Base-by-base conservation (phyloP, 2,888 invertebrate species). In the Polia nebulosa region DNA sequence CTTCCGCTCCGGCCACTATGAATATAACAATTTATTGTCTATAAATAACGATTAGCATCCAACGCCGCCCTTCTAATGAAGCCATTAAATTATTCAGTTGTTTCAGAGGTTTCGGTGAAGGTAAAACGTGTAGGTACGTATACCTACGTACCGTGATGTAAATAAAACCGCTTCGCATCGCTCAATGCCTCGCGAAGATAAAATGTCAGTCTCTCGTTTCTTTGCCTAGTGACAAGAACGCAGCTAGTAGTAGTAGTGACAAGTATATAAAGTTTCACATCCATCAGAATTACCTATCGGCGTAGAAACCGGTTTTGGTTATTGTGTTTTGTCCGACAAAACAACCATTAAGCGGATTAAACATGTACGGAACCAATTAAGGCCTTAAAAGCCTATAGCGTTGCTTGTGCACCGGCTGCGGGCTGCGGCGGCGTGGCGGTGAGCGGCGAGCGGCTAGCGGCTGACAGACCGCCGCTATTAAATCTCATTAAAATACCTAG, bases 21-120 rank as follows among this genome's bases (percentile, higher is more conserved):
- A 92, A 93, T 92, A 92, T 88, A 90, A 92, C 93, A 94, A 93
- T 94, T 94, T 94, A 93, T 91, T 90, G 89, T 89, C 90, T 88
- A 93, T 94, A 93, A 94, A 92, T 92, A 92, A 90, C 89, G 91
- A 92, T 92, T 92, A 93, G 87, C 89, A 86, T 85, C 87, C 89
- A 87, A 86, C 88, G 85, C 80, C 75, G 83, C 85, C 79, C 84
- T 80, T 81, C 88, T 92, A 91, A 92, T 91, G 89, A 92, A 91
- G 89, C 85, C 85, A 89, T 91, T 91, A 89, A 84, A 87, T 88
- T 90, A 89, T 86, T 80, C 77, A 80, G 79, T 82, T 82, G 78
- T 82, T 86, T 81, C 80, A 82, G 79, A 72, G 65, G 69, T 83
- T 85, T 81, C 78, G 80, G 76, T 71, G 72, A 45, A 66, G 72